Percentiles rank a stretch among this genome's conserved stretches.
phyloP scores from a whole-genome alignment of 2,888 invertebrate species.

The Nomada goodeniana region DNA sequence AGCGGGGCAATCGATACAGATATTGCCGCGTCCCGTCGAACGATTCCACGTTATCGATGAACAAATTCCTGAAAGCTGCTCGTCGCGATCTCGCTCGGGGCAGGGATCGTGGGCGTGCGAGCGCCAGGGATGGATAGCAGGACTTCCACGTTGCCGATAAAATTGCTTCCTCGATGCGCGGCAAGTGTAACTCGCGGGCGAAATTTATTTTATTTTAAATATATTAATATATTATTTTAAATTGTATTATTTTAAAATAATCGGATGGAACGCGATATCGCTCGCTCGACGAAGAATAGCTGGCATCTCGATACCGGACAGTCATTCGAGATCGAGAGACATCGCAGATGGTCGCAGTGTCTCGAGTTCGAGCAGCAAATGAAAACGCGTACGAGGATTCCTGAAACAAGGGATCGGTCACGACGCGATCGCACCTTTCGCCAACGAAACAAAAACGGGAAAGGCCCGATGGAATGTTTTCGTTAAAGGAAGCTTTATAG shows the following conservation, averaged over 20 bases:
- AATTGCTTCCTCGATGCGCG: slow-evolving; percentile 30
- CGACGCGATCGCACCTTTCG: slow-evolving; percentile 35
- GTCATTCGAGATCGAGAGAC: slow-evolving; percentile 3
- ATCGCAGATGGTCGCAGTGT: too few relatives aligned
- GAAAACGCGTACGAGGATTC: slow-evolving; percentile 47
- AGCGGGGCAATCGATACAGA: neutral
- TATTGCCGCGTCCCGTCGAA: neutral
- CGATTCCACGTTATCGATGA: too few relatives aligned
- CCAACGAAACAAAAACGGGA: neutral
- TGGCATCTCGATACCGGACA: too few relatives aligned
- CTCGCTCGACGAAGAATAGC: too few relatives aligned
- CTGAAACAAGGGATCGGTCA: slow-evolving; percentile 54
- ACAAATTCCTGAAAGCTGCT: slow-evolving; percentile 16
- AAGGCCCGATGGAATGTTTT: slow-evolving; percentile 45
- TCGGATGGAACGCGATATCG: slow-evolving; percentile 35
- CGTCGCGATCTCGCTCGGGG: neutral
- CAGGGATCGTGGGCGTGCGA: neutral
- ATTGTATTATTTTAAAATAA: too few relatives aligned
- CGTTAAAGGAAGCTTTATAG: slow-evolving; percentile 59
- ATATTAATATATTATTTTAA: too few relatives aligned
- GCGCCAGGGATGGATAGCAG: neutral
- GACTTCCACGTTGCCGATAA: slow-evolving; percentile 41
- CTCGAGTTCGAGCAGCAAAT: neutral
- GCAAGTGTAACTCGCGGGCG: too few relatives aligned
- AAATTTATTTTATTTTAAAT: too few relatives aligned